These are phyloP conservation scores for Megalops atlanticus DNA, from an alignment of 2,113 vertebrate genomes.

Conservation along the genomic window DNA sequence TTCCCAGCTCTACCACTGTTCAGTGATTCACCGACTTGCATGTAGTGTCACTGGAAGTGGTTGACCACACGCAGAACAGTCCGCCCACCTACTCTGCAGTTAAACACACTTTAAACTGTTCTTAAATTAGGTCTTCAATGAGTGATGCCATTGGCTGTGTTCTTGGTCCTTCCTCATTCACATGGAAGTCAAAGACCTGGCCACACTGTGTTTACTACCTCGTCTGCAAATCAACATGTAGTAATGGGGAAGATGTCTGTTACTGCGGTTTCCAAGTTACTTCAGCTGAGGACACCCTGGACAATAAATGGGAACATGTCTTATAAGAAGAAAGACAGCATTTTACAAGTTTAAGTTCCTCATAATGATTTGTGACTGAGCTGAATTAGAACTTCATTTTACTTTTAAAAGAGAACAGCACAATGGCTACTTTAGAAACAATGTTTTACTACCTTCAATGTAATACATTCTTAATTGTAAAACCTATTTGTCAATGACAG, in stretches of 20 bases:
- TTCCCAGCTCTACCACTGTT: too few relatives aligned
- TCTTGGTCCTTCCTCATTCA: not conserved
- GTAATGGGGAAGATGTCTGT: too few relatives aligned
- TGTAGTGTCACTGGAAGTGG: too few relatives aligned
- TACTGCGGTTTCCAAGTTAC: not conserved
- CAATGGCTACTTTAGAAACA: slow-evolving; percentile 21
- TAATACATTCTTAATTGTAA: not conserved
- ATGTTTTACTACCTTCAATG: not conserved
- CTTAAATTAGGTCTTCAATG: too few relatives aligned
- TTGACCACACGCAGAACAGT: too few relatives aligned
- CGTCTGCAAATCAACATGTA: not conserved
- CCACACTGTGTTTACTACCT: not conserved
- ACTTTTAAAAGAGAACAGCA: not conserved
- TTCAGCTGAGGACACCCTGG: not conserved
- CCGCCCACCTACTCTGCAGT: not conserved
- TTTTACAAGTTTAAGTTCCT: not conserved
- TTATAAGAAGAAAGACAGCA: not conserved
- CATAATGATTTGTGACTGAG: not conserved
- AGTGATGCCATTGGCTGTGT: not conserved
- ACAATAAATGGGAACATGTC: not conserved
- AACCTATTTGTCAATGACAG: slow-evolving; percentile 9
- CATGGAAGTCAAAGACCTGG: not conserved
- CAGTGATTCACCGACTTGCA: too few relatives aligned
- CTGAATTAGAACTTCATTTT: slow-evolving; percentile 5
- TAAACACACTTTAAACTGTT: not conserved